A percentile compares a stretch with the other conserved stretches of the same genome.
These are phyloP conservation scores for Zophobas morio DNA, from an alignment of 1,140 invertebrate species.

Conservation along the genomic window DNA sequence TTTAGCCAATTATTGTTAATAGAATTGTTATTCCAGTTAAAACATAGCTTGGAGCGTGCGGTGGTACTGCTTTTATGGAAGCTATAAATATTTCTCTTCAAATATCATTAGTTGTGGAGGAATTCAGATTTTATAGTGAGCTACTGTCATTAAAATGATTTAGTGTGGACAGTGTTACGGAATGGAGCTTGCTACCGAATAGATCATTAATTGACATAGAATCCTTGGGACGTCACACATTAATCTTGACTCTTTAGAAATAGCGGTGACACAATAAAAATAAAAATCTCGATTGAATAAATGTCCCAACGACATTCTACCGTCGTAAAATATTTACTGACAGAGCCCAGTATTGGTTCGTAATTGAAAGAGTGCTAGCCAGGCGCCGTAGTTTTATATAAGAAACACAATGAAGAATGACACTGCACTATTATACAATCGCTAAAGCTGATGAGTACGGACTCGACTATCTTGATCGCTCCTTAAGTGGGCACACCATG, in stretches of 20 bases:
- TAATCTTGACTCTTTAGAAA: conserved; percentile 35
- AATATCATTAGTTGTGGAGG: conserved; percentile 32
- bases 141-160: conserved; percentile 43
- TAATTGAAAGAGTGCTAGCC: conserved; percentile 49
- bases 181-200: conserved; percentile 39
- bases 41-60: conserved; percentile 18
- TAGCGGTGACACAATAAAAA: conserved; percentile 37
- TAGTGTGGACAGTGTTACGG: conserved; percentile 36
- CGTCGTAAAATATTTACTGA: conserved; percentile 48
- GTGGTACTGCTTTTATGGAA: conserved; percentile 24
- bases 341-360: conserved; percentile 47
- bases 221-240: conserved; percentile 28
- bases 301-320: conserved; percentile 47
- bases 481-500: conserved; percentile 60
- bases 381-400: conserved; percentile 56
- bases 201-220: conserved; percentile 40
- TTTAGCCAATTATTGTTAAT: conserved; percentile 31
- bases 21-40: conserved; percentile 34
- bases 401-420: conserved; percentile 59
- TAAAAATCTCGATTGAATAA: conserved; percentile 39
- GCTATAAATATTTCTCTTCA: conserved; percentile 32
- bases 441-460: conserved; percentile 59
- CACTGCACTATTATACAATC: conserved; percentile 60
- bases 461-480: conserved; percentile 60
- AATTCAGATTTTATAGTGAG: conserved; percentile 42